Conservation (phyloP, 2,113 vertebrate species). For the Coreoperca whiteheadi region DNA sequence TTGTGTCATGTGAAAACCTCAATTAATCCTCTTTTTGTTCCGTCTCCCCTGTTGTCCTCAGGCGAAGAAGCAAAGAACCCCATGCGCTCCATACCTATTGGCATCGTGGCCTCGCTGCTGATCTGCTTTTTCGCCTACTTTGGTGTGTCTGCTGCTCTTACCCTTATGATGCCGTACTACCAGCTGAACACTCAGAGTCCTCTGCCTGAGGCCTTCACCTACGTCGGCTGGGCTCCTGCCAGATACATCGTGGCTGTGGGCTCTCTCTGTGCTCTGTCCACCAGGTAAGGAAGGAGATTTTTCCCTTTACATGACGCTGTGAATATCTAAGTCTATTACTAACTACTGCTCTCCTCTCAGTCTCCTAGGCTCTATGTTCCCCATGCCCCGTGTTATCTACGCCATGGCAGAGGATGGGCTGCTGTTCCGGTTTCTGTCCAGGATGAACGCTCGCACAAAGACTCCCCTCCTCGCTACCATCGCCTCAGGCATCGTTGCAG, state of each 20-base stretch:
- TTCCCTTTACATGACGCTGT: no score
- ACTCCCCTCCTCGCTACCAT: slow-evolving; percentile 92
- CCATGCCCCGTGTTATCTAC: slow-evolving; percentile 97
- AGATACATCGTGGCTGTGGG: slow-evolving; percentile 92
- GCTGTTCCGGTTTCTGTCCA: slow-evolving; percentile 89
- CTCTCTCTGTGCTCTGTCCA: slow-evolving; percentile 95
- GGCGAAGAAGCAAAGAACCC: slow-evolving; percentile 97
- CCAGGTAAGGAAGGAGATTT: slow-evolving; percentile 85
- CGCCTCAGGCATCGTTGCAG: slow-evolving; percentile 89
- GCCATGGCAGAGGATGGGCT: slow-evolving; percentile 97
- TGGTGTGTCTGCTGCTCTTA: slow-evolving; percentile 93
- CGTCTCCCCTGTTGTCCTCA: slow-evolving; percentile 54
- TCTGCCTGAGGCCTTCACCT: slow-evolving; percentile 91
- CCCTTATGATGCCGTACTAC: slow-evolving; percentile 97
- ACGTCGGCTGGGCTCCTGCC: slow-evolving; percentile 90
- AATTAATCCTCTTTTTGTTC: not conserved
- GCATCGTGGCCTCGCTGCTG: slow-evolving; percentile 93
- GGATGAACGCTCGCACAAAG: slow-evolving; percentile 87
- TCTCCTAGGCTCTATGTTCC: slow-evolving; percentile 97
- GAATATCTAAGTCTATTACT: not conserved
- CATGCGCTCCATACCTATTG: slow-evolving; percentile 92
- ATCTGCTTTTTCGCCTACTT: slow-evolving; percentile 97
- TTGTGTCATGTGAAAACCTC: not conserved
- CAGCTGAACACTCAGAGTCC: slow-evolving; percentile 89
- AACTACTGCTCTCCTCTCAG: slow-evolving; percentile 70